phyloP scores from a whole-genome alignment of 2,888 invertebrate genomes.

The Morpho helenor region DNA sequence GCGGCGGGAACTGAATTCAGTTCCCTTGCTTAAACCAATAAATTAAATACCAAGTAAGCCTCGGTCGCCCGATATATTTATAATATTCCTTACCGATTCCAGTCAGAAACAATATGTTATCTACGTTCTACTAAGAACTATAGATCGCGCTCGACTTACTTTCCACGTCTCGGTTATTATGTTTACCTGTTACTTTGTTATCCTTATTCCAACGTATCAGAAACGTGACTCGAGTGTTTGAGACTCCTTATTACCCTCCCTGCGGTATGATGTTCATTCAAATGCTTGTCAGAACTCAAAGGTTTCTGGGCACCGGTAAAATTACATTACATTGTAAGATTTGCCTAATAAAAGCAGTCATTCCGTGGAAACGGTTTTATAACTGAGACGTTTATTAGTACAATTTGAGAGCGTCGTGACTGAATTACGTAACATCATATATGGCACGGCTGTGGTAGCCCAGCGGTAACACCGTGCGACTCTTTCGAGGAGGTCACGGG shows the following conservation, averaged over 20 bases:
- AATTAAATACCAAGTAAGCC: too few species aligned
- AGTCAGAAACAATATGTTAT: too few species aligned
- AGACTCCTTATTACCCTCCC: conserved; percentile 28
- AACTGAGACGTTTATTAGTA: conserved; percentile 13
- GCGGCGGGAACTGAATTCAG: too few species aligned
- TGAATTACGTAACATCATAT: conserved; percentile 3
- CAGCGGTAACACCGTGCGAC: too few species aligned
- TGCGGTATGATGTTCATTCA: conserved; percentile 28
- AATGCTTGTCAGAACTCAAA: conserved; percentile 21
- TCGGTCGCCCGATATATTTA: too few species aligned
- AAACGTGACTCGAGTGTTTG: conserved; percentile 36
- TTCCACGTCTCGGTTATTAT: not conserved
- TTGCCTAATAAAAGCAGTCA: conserved; percentile 8
- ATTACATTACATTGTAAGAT: conserved; percentile 1
- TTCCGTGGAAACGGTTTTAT: conserved; percentile 11
- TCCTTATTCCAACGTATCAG: conserved; percentile 34
- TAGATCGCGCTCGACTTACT: too few species aligned
- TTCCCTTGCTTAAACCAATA: too few species aligned
- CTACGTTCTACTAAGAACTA: too few species aligned
- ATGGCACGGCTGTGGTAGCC: not conserved
- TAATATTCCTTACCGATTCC: too few species aligned
- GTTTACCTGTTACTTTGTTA: conserved; percentile 34
- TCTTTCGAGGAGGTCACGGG: too few species aligned
- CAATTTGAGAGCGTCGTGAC: conserved; percentile 7
- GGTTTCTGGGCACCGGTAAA: conserved; percentile 8